Percentiles rank a stretch among this genome's conserved stretches.
phyloP scores from a whole-genome alignment of 1,140 invertebrate species.

The Macrobrachium rosenbergii region DNA sequence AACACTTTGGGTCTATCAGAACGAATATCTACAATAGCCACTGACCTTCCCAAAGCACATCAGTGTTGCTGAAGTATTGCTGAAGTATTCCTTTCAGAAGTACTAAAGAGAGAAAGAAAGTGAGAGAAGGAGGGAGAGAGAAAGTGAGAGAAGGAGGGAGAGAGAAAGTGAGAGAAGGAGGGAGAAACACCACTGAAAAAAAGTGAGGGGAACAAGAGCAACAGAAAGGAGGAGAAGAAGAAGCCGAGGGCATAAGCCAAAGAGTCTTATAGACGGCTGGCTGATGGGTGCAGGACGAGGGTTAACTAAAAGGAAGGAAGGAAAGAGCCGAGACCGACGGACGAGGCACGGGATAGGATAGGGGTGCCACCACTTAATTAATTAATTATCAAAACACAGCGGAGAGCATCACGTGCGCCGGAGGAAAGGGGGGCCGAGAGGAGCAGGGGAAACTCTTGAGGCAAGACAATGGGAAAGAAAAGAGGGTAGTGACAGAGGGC shows the following conservation, averaged over 20 bases:
- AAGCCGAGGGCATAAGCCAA: no score
- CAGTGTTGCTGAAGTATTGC: no score
- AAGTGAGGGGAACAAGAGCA: no score
- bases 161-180: neutral
- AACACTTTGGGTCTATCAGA: no score
- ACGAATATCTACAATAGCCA: neutral
- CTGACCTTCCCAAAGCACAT: neutral
- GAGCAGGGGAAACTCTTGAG: neutral
- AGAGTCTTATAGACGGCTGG: neutral
- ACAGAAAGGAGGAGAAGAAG: neutral
- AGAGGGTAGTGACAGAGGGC: neutral
- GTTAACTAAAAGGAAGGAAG: neutral
- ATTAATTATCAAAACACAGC: neutral
- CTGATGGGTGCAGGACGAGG: neutral
- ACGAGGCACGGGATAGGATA: neutral
- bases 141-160: neutral
- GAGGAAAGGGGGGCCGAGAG: neutral
- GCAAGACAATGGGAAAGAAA: slow-evolving; percentile 1
- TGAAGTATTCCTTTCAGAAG: no score
- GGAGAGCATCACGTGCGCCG: neutral
- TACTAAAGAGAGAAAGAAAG: neutral
- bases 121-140: neutral
- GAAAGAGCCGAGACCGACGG: neutral
- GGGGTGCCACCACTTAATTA: neutral
- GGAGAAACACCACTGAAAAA: neutral